Percentiles rank a stretch among this genome's conserved stretches.
Conservation (phyloP, 1,140 invertebrate genomes). For the Drosophila sp. region DNA sequence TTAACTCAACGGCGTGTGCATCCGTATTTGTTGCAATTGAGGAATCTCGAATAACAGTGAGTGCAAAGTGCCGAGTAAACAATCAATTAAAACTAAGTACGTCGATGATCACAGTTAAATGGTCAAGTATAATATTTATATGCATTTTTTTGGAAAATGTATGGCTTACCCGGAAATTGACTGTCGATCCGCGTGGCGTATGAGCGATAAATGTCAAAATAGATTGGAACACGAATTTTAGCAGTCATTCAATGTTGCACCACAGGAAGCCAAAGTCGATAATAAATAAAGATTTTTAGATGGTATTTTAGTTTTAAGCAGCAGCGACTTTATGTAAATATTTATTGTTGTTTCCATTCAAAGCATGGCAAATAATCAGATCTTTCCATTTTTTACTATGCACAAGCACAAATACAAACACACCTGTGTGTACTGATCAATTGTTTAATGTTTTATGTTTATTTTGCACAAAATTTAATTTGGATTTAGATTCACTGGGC, state of each 20-base stretch:
- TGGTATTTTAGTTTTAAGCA: conserved; percentile 3
- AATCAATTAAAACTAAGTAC: conserved; percentile 17
- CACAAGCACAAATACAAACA: conserved; percentile 8
- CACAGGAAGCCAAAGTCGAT: conserved; percentile 2
- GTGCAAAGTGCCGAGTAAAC: conserved; percentile 30
- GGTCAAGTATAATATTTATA: conserved; percentile 2
- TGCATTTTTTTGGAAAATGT: not conserved
- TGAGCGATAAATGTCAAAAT: not conserved
- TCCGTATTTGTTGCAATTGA: conserved; percentile 21
- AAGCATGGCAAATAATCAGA: conserved; percentile 10
- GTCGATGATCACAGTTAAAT: not conserved
- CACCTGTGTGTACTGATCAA: conserved; percentile 20
- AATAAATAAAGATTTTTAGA: conserved; percentile 34
- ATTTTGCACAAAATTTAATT: conserved; percentile 50
- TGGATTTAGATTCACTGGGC: conserved; percentile 38
- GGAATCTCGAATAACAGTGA: conserved; percentile 30
- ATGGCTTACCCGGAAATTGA: conserved; percentile 22
- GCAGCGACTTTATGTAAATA: conserved; percentile 27
- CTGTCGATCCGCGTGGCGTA: not conserved
- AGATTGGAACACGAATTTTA: not conserved
- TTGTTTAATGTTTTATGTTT: conserved; percentile 39
- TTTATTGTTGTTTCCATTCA: conserved; percentile 29
- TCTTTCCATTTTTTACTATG: conserved; percentile 27
- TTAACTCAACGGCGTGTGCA: not conserved
- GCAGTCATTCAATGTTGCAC: conserved; percentile 1